Base-by-base conservation (phyloP, 2,888 invertebrate genomes). In the Ennomos quercinarius region DNA sequence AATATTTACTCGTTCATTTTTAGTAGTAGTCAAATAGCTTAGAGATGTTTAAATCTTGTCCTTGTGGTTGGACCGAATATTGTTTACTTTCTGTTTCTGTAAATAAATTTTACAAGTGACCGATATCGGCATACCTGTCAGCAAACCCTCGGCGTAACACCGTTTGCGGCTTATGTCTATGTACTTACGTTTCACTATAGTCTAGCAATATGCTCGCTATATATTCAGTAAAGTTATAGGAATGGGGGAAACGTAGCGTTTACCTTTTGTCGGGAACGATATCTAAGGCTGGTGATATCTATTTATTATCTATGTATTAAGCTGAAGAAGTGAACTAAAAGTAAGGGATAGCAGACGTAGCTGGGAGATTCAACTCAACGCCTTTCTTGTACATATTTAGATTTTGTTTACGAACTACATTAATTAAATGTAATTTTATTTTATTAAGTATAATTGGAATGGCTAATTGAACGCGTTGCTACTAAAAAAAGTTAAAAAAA, bases 261-360 rank as follows among this genome's bases (percentile, higher is more conserved):
- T 49, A 57, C 57, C 53, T 47, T 48, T 36, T 46, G 57, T 64
- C 54, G 74, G 68, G 70, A 71, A 77, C 77, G 81, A 83, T 81
- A 75, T 72, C 77, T 83, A 89, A 90, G 90, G 88, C 89, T 89
- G 90, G 89, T 90, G 89, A 89, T 88, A 84, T 61, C 55, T 61
- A 61, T 61, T 54, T 61, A 60, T 60, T 60, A 39, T 73, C 70
- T 77, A 71, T 71, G 66, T 76, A 70, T 70, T 77, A 72, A 69
- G 72, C 66, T 55, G 47, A 61, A 55, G 73, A 74, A 72, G 65
- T 70, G 68, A 76, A 71, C 68, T 57, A 60, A 64, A 27, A 52
- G 55, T 64, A 64, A 64, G 67, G 68, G 61, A 51, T 64, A 59
- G 60, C 72, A 77, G 70, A 73, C 62, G 66, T 66, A 70, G 68